phyloP scores from a whole-genome alignment of 2,797 vertebrate species.

The Simalia tracyae region DNA sequence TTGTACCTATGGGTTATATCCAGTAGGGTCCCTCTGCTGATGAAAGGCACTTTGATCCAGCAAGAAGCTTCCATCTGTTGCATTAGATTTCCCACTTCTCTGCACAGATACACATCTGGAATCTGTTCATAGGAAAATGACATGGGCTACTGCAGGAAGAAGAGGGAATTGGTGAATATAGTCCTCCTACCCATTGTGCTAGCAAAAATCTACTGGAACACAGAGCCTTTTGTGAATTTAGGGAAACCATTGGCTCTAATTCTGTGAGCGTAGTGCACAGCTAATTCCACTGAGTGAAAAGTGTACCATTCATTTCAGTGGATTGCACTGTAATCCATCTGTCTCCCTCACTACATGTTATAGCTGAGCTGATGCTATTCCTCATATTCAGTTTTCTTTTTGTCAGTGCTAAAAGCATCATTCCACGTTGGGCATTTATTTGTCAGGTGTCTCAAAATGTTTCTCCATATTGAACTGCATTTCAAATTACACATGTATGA shows the following conservation, averaged over 20 bases:
- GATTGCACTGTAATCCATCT: neutral
- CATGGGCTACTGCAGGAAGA: neutral
- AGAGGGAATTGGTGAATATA: neutral
- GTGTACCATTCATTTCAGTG: neutral
- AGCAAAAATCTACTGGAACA: neutral
- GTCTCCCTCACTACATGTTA: neutral
- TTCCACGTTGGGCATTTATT: neutral
- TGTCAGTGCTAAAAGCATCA: neutral
- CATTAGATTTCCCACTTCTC: neutral
- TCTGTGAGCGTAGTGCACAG: neutral
- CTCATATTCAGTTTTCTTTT: neutral
- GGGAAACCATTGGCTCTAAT: neutral
- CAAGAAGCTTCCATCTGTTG: neutral
- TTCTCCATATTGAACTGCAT: neutral
- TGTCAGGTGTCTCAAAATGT: neutral
- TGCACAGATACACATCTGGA: neutral
- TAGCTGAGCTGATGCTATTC: neutral
- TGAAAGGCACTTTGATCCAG: neutral
- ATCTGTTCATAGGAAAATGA: neutral
- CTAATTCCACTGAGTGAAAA: neutral
- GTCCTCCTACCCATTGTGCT: neutral
- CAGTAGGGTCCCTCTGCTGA: neutral
- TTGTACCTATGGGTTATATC: neutral
- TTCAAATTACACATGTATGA: neutral
- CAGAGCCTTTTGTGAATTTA: neutral